Conservation (phyloP, 2,888 invertebrate genomes). For the Polymixis flavicincta region DNA sequence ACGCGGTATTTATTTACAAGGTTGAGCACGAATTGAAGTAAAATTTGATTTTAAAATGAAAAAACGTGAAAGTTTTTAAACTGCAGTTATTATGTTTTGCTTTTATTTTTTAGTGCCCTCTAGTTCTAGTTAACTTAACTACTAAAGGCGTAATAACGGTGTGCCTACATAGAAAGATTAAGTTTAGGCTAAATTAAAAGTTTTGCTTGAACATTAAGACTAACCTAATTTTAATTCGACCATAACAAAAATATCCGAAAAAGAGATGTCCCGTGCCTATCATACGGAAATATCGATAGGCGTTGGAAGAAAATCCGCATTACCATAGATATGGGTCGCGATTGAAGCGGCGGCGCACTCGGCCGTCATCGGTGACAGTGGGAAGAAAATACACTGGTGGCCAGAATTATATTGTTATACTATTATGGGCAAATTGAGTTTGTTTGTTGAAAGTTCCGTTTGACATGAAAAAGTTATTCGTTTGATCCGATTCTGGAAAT, state of each 20-base stretch:
- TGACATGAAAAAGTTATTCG: conserved; percentile 35
- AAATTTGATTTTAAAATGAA: conserved; percentile 1
- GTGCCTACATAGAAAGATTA: neutral
- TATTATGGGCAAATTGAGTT: conserved; percentile 30
- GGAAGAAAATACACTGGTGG: conserved; percentile 35
- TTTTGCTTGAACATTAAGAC: neutral
- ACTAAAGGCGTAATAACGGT: neutral
- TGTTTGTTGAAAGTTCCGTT: conserved; percentile 37
- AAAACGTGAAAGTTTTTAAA: neutral
- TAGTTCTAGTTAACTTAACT: neutral
- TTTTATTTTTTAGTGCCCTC: neutral
- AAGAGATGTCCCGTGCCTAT: conserved; percentile 24
- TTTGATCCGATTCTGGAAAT: conserved; percentile 19
- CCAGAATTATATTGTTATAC: conserved; percentile 21
- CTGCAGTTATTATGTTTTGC: neutral
- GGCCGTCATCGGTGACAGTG: conserved; percentile 25
- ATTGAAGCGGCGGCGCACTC: conserved; percentile 15
- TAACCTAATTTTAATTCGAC: neutral
- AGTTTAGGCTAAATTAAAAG: neutral
- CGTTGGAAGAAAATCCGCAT: conserved; percentile 55
- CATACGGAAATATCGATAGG: conserved; percentile 42
- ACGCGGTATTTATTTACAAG: conserved; percentile 28
- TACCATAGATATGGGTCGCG: conserved; percentile 61
- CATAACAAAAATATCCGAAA: conserved; percentile 9
- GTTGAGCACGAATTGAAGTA: conserved; percentile 20